These are phyloP conservation scores for Elephas maximus DNA, from an alignment of 2,113 vertebrate species.

Conservation along the genomic window DNA sequence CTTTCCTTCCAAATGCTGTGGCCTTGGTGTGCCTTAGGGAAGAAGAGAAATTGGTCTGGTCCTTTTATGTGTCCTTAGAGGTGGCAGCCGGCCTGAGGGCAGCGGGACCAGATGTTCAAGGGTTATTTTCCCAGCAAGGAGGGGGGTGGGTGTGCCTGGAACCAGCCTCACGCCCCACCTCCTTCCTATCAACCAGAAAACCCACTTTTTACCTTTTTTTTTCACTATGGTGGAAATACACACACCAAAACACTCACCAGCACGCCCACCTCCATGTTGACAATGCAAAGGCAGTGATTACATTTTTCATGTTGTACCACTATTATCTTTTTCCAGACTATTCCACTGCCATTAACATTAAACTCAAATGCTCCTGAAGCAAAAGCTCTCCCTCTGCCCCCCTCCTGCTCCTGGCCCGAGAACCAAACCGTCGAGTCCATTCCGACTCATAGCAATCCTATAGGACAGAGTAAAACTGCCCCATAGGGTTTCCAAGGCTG, in stretches of 20 bases:
- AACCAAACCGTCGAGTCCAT: no score
- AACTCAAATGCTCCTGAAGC: not conserved
- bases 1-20: constrained; percentile 70
- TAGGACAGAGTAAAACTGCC: not conserved
- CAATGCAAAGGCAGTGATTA: no score
- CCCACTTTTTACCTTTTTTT: not conserved
- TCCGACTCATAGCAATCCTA: no score
- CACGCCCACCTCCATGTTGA: no score
- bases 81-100: no score
- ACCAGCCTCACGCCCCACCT: not conserved
- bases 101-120: not conserved
- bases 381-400: not conserved
- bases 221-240: no score
- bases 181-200: not conserved
- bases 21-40: constrained; percentile 87
- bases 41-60: not conserved
- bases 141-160: accelerated
- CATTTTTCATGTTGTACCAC: no score
- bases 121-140: not conserved
- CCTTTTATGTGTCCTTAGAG: not conserved
- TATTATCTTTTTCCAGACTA: not conserved
- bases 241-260: no score
- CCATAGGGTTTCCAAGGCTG: not conserved
- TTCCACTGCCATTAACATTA: not conserved
- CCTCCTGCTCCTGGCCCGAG: no score